Percentiles rank a stretch among this genome's conserved stretches.
These are phyloP conservation scores for Peromyscus attwateri DNA, from an alignment of 2,797 vertebrate genomes.

Conservation along the genomic window DNA sequence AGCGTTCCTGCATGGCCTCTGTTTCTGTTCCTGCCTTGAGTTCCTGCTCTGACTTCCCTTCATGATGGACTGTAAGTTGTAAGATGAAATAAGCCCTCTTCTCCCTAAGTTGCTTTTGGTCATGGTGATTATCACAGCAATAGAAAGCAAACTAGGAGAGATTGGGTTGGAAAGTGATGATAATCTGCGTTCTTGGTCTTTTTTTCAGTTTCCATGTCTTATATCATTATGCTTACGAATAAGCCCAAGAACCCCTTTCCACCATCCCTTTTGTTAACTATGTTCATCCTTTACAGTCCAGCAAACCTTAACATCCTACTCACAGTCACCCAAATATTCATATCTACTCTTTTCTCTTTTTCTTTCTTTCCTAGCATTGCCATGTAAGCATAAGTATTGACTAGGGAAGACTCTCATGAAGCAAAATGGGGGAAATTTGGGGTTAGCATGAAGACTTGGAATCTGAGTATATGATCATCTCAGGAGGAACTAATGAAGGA, in stretches of 20 bases:
- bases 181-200: background rate
- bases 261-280: background rate
- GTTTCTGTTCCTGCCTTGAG: background rate
- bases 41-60: background rate
- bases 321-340: background rate
- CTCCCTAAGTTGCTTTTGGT: background rate
- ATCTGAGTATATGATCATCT: background rate
- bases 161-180: background rate
- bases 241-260: background rate
- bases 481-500: background rate
- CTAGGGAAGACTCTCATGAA: background rate
- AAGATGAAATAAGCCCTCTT: background rate
- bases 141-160: background rate
- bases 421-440: background rate
- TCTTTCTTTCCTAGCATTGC: background rate
- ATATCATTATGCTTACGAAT: background rate
- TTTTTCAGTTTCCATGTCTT: background rate
- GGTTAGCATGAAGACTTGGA: background rate
- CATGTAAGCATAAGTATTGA: background rate
- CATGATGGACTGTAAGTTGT: background rate
- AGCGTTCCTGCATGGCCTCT: background rate
- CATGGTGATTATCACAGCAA: background rate
- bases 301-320: background rate
- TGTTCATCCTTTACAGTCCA: background rate
- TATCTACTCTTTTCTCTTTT: background rate